phyloP scores from a whole-genome alignment of 1,140 invertebrate species.

The Diorhabda elongata region DNA sequence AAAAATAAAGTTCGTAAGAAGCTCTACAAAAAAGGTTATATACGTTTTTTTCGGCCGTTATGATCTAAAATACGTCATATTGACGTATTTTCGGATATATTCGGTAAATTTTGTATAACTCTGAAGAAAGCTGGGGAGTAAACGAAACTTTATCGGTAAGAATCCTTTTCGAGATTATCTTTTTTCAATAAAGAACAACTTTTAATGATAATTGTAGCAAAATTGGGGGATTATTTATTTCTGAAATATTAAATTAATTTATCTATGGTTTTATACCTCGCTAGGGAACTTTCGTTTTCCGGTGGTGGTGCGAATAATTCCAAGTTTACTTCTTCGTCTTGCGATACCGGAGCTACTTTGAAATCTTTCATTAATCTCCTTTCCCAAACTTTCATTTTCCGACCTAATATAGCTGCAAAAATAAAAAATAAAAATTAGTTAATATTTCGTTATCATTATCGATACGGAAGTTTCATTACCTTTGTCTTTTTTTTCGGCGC shows the following conservation, averaged over 20 bases:
- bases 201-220: too few species aligned
- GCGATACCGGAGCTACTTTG: conserved; percentile 67
- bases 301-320: conserved; percentile 49
- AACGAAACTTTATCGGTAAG: too few species aligned
- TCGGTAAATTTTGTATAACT: too few species aligned
- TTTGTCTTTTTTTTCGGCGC: conserved; percentile 65
- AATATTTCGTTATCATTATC: neutral
- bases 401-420: conserved; percentile 59
- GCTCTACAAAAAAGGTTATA: too few species aligned
- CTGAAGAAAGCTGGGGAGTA: too few species aligned
- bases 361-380: conserved; percentile 81
- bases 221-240: conserved; percentile 6
- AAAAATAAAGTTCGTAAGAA: too few species aligned
- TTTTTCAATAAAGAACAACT: neutral
- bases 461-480: conserved; percentile 46
- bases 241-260: neutral
- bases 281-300: conserved; percentile 59
- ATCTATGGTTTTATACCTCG: conserved; percentile 45
- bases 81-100: too few species aligned
- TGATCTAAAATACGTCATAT: too few species aligned
- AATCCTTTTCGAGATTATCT: neutral
- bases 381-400: conserved; percentile 77
- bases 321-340: conserved; percentile 52
- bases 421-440: neutral
- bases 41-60: too few species aligned